Evolutionary conservation across 2,797 vertebrate species (phyloP), one percentile per base, ranked within the genome.

Genomic region (Hypotaenidia okinawae): DNA sequence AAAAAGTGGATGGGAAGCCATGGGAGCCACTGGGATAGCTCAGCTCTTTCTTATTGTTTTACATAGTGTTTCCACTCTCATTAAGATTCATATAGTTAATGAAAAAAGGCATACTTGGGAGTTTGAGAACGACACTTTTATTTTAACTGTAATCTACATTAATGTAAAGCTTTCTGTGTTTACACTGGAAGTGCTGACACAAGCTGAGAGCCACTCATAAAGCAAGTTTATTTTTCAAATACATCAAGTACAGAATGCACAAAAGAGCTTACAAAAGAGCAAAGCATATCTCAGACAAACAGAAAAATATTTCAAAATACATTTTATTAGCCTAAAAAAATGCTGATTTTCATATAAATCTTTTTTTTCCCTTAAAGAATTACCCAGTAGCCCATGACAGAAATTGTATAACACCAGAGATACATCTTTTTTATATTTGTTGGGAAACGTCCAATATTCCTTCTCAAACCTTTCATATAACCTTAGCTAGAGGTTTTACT

Each of bases 401-500:
- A 82, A 77, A 77, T 39, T 57, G 35, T 55, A 5, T 54, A 61
- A 80, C 30, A 77, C n/a, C 52, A 69, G 62, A 90, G 35, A 59
- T 76, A 55, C 37, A 57, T 49, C 2, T 25, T 93, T 87, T 94
- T 84, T 45, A 68, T 59, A 82, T 67, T 81, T 24, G 37, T 57
- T 90, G 49, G 17, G 27, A 94, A 90, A 68, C 1, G 1, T 49
- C 83, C 86, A 82, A 62, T 66, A 79, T 93, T 92, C 33, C 43
- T 79, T 47, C 63, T 85, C 1, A 2, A 61, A 87, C 83, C 72
- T 94, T 89, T 95, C 89, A 49, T 70, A 70, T 95, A 88, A 85
- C 69, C 77, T 96, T 93, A 67, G 51, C 89, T 74, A 75, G 89
- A 74, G 77, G 74, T 95, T 92, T 95, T 94, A 79, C 52, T 97